A percentile compares a stretch with the other conserved stretches of the same genome.
Evolutionary conservation across 2,113 vertebrate species (phyloP).

Genomic region (Gracilinanus agilis): DNA sequence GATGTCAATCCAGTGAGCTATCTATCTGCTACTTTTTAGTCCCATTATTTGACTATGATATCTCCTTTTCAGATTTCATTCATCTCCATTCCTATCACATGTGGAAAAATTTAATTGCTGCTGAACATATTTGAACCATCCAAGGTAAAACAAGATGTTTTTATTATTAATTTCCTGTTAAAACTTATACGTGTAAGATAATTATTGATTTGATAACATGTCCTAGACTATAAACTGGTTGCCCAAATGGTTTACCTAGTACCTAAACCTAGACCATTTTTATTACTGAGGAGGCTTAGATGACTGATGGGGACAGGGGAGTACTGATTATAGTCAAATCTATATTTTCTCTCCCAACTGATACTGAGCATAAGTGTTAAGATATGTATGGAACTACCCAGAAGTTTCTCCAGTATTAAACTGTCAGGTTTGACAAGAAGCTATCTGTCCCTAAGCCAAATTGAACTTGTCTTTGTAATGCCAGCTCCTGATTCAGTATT

Average conservation of each 20-base stretch:
- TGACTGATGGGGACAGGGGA: background rate
- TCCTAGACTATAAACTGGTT: background rate
- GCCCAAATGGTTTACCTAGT: background rate
- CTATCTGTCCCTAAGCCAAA: background rate
- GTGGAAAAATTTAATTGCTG: conserved; percentile 25
- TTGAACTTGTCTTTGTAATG: conserved; percentile 29
- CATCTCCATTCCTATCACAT: conserved; percentile 17
- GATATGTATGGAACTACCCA: background rate
- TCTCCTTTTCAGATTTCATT: conserved; percentile 34
- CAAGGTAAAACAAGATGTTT: conserved; percentile 26
- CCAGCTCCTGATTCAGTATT: background rate
- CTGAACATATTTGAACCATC: conserved; percentile 36
- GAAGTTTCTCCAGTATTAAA: background rate
- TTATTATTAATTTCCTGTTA: conserved; percentile 1
- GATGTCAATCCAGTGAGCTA: no score
- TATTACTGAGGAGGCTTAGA: background rate
- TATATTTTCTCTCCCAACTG: background rate
- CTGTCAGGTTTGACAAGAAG: background rate
- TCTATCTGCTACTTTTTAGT: background rate
- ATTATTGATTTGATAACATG: background rate
- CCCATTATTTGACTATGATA: background rate
- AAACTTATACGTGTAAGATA: background rate
- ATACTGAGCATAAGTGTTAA: background rate
- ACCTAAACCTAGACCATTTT: background rate
- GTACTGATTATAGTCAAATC: background rate